Evolutionary conservation across 2,888 invertebrate species (phyloP).

Genomic region (Abscondita cerata): DNA sequence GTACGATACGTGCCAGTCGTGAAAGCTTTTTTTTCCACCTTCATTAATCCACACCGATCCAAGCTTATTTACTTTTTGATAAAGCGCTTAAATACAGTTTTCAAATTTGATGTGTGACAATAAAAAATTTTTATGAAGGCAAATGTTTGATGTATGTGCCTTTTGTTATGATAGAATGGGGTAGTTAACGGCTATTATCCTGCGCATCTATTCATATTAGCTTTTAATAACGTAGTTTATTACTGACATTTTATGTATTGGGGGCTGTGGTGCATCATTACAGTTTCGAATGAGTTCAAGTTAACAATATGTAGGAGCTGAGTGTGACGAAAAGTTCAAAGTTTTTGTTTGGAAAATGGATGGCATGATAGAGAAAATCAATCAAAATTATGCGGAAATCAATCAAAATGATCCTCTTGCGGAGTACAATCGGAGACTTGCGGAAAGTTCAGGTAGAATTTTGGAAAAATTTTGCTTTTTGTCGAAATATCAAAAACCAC

Average conservation of each 20-base stretch:
- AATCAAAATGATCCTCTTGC: no score
- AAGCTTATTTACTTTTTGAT: constrained; percentile 9
- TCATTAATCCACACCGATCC: neutral
- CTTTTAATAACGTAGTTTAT: constrained; percentile 22
- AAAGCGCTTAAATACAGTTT: constrained; percentile 19
- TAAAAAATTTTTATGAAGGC: constrained; percentile 22
- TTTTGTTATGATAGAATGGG: constrained; percentile 20
- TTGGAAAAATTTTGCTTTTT: no score
- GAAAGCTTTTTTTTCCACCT: no score
- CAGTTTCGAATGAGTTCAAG: neutral
- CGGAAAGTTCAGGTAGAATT: no score
- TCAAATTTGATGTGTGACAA: constrained; percentile 17
- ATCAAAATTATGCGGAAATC: no score
- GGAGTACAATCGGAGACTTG: no score
- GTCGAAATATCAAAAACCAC: no score
- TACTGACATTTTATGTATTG: constrained; percentile 14
- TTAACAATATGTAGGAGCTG: neutral
- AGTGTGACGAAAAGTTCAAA: neutral
- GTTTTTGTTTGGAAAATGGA: neutral
- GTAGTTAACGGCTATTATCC: constrained; percentile 26
- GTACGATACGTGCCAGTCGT: no score
- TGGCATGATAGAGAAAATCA: neutral
- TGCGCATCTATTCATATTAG: constrained; percentile 28
- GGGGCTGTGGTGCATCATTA: constrained; percentile 8
- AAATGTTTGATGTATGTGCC: constrained; percentile 26